phyloP scores from a whole-genome alignment of 2,113 vertebrate genomes.

The Epinephelus cyanopodus region DNA sequence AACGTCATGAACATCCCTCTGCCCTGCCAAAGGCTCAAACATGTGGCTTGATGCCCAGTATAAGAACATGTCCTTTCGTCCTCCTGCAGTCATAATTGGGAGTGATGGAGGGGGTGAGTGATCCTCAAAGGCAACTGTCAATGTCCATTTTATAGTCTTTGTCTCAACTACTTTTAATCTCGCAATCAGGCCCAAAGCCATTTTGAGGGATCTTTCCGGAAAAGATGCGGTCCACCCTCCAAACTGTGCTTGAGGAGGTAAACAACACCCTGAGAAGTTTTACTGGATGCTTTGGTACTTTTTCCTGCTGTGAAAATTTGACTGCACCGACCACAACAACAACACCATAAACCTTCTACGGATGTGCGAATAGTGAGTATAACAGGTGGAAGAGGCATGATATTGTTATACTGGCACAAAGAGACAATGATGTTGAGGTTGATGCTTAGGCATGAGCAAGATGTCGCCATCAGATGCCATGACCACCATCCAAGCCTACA shows the following conservation, averaged over 20 bases:
- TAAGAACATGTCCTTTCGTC: conserved; percentile 62
- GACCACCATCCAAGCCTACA: not conserved
- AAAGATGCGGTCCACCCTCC: not conserved
- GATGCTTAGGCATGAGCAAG: not conserved
- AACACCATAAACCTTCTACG: not conserved
- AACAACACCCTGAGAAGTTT: not conserved
- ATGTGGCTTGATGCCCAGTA: conserved; percentile 65
- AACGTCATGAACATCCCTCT: conserved; percentile 33
- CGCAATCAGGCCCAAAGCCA: conserved; percentile 16
- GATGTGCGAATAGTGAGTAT: not conserved
- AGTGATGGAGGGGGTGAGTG: conserved; percentile 55
- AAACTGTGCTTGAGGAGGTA: not conserved
- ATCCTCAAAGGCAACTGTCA: conserved; percentile 57
- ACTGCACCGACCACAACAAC: not conserved
- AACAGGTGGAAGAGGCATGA: not conserved
- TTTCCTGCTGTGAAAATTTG: not conserved
- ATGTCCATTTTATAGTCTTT: conserved; percentile 44
- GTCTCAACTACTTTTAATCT: conserved; percentile 41
- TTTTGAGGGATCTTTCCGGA: not conserved
- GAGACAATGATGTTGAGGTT: not conserved
- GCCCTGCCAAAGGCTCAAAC: conserved; percentile 58
- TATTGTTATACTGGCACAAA: not conserved
- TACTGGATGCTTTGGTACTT: not conserved
- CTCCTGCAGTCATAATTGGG: conserved; percentile 49
- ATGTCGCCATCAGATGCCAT: not conserved